Base-by-base conservation (phyloP, 2,797 vertebrate genomes). In the Hippopotamyrus pictus region DNA sequence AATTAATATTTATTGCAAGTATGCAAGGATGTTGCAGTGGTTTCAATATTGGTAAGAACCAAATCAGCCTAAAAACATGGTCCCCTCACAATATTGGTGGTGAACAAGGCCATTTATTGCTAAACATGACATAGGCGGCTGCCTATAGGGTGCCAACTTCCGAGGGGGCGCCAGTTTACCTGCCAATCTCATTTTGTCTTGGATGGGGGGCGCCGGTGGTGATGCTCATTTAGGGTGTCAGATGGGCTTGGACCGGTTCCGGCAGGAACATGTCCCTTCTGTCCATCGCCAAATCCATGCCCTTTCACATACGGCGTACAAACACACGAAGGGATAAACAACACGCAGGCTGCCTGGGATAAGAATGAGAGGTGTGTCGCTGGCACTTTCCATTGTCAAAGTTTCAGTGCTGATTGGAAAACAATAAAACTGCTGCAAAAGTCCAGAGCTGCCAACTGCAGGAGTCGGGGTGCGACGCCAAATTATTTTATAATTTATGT, bases 361-460 rank as follows among this genome's bases (percentile, higher is more conserved):
- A 1, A 14, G 73, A 79, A n/a, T 44, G 41, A 79, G 6, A 44
- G 3, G 12, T n/a, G 33, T 17, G 29, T 14, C 5, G 65, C 44
- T 25, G 44, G 22, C 44, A 5, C 8, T 22, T 50, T 50, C 5
- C n/a, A 25, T 25, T 84, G 82, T 50, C 50, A 44, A 19, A 46
- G 79, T 19, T 46, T n/a, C 25, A 33, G 62, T 33, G 29, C 29
- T 37, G 65, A 84, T 73, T 37, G 29, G 12, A 73, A 33, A 73
- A 73, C 65, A 37, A 37, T 44, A 41, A 79, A n/a, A 44, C 37
- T 79, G 3, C 48, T 51, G 50, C 73, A 22, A 7, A 17, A 29
- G 87, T 37, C n/a, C 41, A 8, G n/a, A 88, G 44, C 87, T 88
- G 57, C 41, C 59, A 88, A 19, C 44, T 73, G n/a, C 73, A 79